These are phyloP conservation scores for Isotomurus palustris DNA, from an alignment of 2,888 invertebrate genomes.

Conservation along the genomic window DNA sequence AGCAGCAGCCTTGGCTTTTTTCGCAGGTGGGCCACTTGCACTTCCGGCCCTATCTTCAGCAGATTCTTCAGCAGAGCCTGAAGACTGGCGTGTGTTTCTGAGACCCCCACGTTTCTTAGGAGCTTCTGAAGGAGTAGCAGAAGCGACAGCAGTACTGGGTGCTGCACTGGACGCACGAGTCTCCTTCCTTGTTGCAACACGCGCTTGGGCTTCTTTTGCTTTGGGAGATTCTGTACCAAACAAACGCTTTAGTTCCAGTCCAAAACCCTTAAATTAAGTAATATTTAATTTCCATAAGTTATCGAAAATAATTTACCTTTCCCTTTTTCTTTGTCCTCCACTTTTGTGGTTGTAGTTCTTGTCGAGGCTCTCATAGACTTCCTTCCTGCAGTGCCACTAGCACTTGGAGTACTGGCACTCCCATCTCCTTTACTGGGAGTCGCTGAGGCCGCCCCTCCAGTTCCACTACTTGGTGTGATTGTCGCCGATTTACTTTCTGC, in stretches of 20 bases:
- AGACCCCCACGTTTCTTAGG: background rate
- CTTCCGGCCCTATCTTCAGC: background rate
- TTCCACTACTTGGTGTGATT: background rate
- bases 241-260: too few relatives aligned
- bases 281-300: background rate
- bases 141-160: background rate
- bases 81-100: background rate
- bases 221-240: too few relatives aligned
- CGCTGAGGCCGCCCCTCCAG: background rate
- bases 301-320: background rate
- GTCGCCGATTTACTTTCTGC: background rate
- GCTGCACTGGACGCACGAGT: background rate
- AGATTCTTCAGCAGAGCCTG: conserved; percentile 1
- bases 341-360: background rate
- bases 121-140: too few relatives aligned
- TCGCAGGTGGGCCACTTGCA: background rate
- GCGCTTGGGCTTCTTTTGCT: too few relatives aligned
- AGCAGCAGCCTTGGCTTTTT: background rate
- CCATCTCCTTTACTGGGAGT: background rate
- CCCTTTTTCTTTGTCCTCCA: background rate
- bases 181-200: too few relatives aligned
- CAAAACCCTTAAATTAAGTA: background rate
- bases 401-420: background rate
- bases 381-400: background rate
- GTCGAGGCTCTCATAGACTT: background rate